These are phyloP conservation scores for Polyodon spathula DNA, from an alignment of 2,113 vertebrate species.

Conservation along the genomic window DNA sequence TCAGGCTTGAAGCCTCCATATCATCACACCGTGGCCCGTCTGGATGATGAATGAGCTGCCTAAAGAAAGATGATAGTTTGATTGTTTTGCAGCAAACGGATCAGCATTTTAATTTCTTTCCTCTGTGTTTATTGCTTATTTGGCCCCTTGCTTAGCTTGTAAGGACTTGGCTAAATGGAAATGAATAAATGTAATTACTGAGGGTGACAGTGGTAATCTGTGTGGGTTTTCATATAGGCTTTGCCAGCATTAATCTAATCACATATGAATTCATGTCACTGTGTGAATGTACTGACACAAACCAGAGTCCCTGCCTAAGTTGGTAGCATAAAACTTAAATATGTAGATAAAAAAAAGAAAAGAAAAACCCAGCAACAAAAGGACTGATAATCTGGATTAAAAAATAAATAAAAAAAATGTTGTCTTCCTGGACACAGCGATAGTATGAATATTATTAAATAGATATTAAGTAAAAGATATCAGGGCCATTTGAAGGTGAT, in stretches of 20 bases:
- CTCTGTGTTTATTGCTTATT: constrained; percentile 82
- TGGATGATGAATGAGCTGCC: constrained; percentile 72
- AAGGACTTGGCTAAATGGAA: constrained; percentile 81
- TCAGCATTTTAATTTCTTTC: constrained; percentile 84
- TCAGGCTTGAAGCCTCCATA: constrained; percentile 59
- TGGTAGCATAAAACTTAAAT: constrained; percentile 8
- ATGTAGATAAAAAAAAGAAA: no score
- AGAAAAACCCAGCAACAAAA: no score
- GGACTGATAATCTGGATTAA: no score
- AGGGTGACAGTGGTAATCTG: constrained; percentile 75
- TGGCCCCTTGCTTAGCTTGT: constrained; percentile 75
- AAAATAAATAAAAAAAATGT: no score
- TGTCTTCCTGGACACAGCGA: no score
- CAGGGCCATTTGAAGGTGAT: no score
- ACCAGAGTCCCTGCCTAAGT: constrained; percentile 46
- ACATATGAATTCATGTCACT: constrained; percentile 67
- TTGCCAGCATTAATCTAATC: constrained; percentile 76
- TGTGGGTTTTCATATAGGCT: constrained; percentile 73
- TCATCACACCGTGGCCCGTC: constrained; percentile 57
- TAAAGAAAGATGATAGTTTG: constrained; percentile 81
- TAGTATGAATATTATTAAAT: no score
- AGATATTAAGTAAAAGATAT: no score
- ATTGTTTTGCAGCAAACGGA: constrained; percentile 80
- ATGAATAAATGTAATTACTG: constrained; percentile 88
- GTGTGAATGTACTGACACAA: constrained; percentile 61